Evolutionary conservation across 2,797 vertebrate species (phyloP), one percentile per base, ranked within the genome.

Genomic region (Podarcis siculus): DNA sequence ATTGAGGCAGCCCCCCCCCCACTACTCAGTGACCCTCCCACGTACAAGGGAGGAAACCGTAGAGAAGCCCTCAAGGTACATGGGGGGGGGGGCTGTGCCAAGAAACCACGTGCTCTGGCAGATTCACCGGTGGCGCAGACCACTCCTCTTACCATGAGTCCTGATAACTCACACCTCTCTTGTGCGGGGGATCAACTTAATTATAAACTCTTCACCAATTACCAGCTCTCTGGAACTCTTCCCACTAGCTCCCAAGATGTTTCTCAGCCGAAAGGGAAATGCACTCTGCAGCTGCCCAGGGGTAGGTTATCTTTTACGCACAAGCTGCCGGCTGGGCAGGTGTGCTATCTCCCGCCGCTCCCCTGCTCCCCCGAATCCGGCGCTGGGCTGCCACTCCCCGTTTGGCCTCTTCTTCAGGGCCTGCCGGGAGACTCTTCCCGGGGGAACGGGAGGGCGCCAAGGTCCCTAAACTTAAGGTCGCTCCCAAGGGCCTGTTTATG

Each of bases 81-180:
- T 55, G 42, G n/a, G n/a, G n/a, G n/a, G n/a, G 49, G 9, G 32
- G 21, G 8, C 8, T 9, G 17, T 12, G 82, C 42, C 39, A 32
- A 72, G 67, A 13, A 30, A 42, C 39, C 17, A 21, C 3, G 13
- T 7, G 71, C 55, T 21, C 3, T 21, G 49, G 9, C 13, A 64
- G 39, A 21, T 17, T 4, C n/a, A n/a, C 1, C 23, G 2, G 5
- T 2, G 3, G 39, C 1, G 17, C 17, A 6, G 58, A 42, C 8
- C 58, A 27, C n/a, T 19, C 71, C 55, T 25, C 32, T 73, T 10
- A 27, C 10, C 1, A 10, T 1, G 32, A 17, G 12, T 42, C 12
- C 49, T 10, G 2, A 3, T 15, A 8, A 10, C 6, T 3, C 3
- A 10, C 27, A 8, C 45, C n/a, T 49, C 30, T 10, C 19, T 10